phyloP scores from a whole-genome alignment of 2,888 invertebrate genomes.

The Artemia sinica region DNA sequence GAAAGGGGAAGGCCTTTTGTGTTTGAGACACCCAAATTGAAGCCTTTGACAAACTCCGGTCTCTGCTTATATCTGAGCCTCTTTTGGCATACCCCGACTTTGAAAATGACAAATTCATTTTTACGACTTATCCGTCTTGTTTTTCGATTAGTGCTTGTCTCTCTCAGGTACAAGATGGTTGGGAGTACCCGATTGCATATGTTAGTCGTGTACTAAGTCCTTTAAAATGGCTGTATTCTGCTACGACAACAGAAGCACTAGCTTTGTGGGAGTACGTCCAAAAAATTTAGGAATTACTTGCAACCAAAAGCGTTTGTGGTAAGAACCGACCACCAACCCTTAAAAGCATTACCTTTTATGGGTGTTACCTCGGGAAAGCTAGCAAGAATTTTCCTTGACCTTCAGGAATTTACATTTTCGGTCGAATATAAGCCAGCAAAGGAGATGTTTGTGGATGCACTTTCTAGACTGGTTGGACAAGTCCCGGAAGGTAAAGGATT shows the following conservation, averaged over 20 bases:
- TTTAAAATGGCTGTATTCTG: background rate
- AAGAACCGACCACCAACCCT: constrained; percentile 2
- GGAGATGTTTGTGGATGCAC: too few species aligned
- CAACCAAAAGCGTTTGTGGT: too few species aligned
- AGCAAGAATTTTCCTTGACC: background rate
- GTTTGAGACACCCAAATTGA: background rate
- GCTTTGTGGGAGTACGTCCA: background rate
- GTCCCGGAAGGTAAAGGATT: too few species aligned
- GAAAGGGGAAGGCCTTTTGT: background rate
- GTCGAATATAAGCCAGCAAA: too few species aligned
- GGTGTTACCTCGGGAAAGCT: background rate
- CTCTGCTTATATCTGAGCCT: background rate
- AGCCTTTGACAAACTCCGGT: background rate
- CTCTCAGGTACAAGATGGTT: constrained; percentile 3
- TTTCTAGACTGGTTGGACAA: constrained; percentile 3
- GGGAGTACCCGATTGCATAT: background rate
- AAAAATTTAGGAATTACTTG: constrained; percentile 4
- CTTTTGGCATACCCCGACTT: background rate
- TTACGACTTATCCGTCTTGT: background rate
- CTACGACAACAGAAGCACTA: background rate
- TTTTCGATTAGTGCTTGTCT: constrained; percentile 1
- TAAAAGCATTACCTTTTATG: background rate
- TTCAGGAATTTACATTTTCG: too few species aligned
- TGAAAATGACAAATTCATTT: background rate
- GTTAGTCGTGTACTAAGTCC: background rate